phyloP scores from a whole-genome alignment of 2,888 invertebrate genomes.

The Athalia rosae region DNA sequence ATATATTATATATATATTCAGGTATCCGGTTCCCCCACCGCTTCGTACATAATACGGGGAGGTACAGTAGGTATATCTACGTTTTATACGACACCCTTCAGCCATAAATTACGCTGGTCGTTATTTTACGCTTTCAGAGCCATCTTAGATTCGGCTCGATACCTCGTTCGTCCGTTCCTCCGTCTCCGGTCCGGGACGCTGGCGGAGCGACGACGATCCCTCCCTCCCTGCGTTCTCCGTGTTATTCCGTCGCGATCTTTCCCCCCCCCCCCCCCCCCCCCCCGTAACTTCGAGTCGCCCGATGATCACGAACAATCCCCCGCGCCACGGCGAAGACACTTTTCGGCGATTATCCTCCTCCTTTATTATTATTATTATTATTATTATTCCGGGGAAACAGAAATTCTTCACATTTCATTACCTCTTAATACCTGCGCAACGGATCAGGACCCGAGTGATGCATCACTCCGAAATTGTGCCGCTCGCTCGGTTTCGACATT shows the following conservation, averaged over 20 bases:
- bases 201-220: too few species aligned
- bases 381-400: neutral
- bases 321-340: slow-evolving; percentile 12
- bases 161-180: slow-evolving; percentile 33
- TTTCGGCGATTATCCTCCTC: neutral
- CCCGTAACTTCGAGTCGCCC: slow-evolving; percentile 1
- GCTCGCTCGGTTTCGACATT: slow-evolving; percentile 19
- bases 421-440: neutral
- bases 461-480: slow-evolving; percentile 14
- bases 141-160: slow-evolving; percentile 45
- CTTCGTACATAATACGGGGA: neutral
- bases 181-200: neutral
- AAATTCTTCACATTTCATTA: slow-evolving; percentile 21
- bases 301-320: slow-evolving; percentile 26
- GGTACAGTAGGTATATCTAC: slow-evolving; percentile 41
- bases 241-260: neutral
- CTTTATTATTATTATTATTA: too few species aligned
- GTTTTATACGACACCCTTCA: slow-evolving; percentile 45
- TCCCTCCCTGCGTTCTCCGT: too few species aligned
- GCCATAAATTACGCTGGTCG: slow-evolving; percentile 39
- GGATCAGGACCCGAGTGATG: too few species aligned
- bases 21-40: slow-evolving; percentile 24
- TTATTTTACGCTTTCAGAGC: slow-evolving; percentile 44
- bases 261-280: neutral
- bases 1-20: neutral